A percentile compares a stretch with the other conserved stretches of the same genome.
Evolutionary conservation across 2,113 vertebrate genomes (phyloP).

Genomic region (Oryzias curvinotus): DNA sequence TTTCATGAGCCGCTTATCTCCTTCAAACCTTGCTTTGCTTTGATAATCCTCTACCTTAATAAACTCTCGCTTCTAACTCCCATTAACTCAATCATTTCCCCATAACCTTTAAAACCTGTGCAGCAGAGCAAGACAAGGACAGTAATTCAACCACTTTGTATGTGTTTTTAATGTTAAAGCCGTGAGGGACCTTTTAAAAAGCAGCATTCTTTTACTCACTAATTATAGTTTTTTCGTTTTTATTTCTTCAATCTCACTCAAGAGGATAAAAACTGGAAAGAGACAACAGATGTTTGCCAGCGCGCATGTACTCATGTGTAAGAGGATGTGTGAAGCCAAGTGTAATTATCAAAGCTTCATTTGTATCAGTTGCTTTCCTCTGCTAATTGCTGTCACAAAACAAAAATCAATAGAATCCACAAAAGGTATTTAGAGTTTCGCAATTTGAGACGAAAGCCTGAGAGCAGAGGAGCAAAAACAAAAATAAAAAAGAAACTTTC

Average conservation of each 20-base stretch:
- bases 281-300: conserved; percentile 8
- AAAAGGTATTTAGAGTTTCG: conserved; percentile 17
- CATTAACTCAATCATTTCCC: conserved; percentile 28
- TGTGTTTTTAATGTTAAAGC: conserved; percentile 40
- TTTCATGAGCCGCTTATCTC: conserved; percentile 7
- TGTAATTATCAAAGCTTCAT: conserved; percentile 21
- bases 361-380: conserved; percentile 14
- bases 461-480: conserved; percentile 3
- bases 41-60: conserved; percentile 18
- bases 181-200: conserved; percentile 28
- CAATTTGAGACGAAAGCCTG: conserved; percentile 16
- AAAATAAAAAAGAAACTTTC: not conserved
- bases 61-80: conserved; percentile 3
- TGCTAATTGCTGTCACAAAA: conserved; percentile 46
- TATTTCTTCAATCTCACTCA: not conserved
- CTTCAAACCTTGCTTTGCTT: conserved; percentile 16
- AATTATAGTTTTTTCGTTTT: conserved; percentile 7
- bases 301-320: not conserved
- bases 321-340: conserved; percentile 4
- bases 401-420: conserved; percentile 22
- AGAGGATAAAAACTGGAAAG: conserved; percentile 14
- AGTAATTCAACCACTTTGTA: conserved; percentile 25
- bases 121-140: conserved; percentile 18
- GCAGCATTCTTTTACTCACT: conserved; percentile 12
- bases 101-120: conserved; percentile 16